Base-by-base conservation (phyloP, 2,113 vertebrate species). In the Archocentrus centrarchus region DNA sequence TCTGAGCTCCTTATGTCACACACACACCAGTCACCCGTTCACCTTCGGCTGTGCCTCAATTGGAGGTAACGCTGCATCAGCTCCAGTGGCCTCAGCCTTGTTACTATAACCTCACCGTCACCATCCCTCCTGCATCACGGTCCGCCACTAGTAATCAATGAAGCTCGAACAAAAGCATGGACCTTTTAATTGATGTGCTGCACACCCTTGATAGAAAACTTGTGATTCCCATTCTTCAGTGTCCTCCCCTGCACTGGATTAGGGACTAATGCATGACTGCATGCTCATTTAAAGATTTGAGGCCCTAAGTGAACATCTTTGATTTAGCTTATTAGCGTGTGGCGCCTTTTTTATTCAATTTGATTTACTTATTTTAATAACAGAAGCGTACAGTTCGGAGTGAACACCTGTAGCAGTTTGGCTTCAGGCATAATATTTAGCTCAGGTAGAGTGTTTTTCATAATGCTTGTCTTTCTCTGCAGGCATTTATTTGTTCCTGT, bases 241-340 rank as follows among this genome's bases (percentile, higher is more conserved):
- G 53, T 85, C 57, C 22, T 85, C 84, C 78, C 63, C 79, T 76
- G 76, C 70, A 87, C 86, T 75, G 82, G 83, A 81, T 81, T 61
- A 84, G 78, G 60, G 82, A 15, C 77, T 87, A 93, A 90, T 86
- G 80, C 85, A 87, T 89, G 91, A 86, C 88, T 87, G 84, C 91
- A 80, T 75, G 91, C 77, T 86, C 15, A 8, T 88, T 86, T 70
- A 39, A 41, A 87, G 78, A 68, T 77, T 57, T 41, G 39, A 63
- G 41, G 47, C 44, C 11, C 37, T 60, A 66, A 7, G 6, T 91
- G 39, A 63, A 50, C 6, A 60, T 47, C 55, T 73, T 44, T 76
- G 57, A 77, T 17, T 81, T 30, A 58, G 59, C 79, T 77, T 75
- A 24, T 57, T 6, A 85, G 85, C 88, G 89, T 82, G 86, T n/a